Percentiles rank a stretch among this genome's conserved stretches.
Conservation (phyloP, 2,113 vertebrate genomes). For the Petroica traversi region DNA sequence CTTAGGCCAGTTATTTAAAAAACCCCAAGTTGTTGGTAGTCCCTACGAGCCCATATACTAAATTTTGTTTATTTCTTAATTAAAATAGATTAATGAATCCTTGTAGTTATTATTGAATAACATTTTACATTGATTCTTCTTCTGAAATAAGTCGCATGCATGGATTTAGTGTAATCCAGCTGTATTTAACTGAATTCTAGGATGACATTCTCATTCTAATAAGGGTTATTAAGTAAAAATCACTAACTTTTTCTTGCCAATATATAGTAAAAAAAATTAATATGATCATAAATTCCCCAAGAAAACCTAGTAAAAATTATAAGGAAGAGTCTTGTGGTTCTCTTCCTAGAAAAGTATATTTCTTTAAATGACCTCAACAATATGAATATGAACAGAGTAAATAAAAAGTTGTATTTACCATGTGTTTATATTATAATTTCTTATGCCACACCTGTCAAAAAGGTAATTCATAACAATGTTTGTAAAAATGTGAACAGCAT, state of each 20-base stretch:
- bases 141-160: background rate
- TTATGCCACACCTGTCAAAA: background rate
- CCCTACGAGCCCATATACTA: accelerated
- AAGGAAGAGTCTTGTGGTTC: background rate
- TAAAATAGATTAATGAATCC: background rate
- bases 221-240: background rate
- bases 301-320: background rate
- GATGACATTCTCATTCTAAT: background rate
- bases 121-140: background rate
- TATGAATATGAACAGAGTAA: background rate
- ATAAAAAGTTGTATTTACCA: background rate
- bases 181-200: background rate
- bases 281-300: background rate
- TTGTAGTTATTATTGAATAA: background rate
- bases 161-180: background rate
- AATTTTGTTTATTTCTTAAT: background rate
- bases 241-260: background rate
- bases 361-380: background rate
- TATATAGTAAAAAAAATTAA: background rate
- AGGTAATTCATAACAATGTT: background rate
- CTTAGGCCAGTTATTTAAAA: background rate
- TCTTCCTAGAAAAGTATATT: background rate
- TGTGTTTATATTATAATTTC: background rate
- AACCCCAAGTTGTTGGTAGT: accelerated
- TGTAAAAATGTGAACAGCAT: background rate